phyloP scores from a whole-genome alignment of 2,113 vertebrate genomes.

The Chaetodon auriga region DNA sequence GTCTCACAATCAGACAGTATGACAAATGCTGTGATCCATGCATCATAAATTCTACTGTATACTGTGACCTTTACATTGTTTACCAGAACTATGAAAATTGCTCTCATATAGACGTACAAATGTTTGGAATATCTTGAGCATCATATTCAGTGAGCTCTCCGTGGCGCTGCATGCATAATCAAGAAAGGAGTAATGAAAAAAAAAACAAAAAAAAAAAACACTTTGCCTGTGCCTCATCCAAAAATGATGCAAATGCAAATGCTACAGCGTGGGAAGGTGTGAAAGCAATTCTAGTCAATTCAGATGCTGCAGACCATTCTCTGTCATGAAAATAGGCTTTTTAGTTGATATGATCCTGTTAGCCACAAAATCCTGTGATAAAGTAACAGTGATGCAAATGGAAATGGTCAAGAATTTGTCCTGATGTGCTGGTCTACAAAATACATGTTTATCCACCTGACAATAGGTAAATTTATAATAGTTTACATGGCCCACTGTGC shows the following conservation, averaged over 20 bases:
- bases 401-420: slow-evolving; percentile 42
- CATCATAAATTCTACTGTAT: not conserved
- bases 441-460: slow-evolving; percentile 23
- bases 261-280: slow-evolving; percentile 68
- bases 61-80: slow-evolving; percentile 33
- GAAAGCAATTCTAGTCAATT: slow-evolving; percentile 68
- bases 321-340: slow-evolving; percentile 55
- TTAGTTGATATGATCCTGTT: slow-evolving; percentile 61
- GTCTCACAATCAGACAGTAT: not conserved
- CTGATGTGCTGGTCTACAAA: slow-evolving; percentile 10
- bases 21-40: slow-evolving; percentile 13
- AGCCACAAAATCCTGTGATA: slow-evolving; percentile 34
- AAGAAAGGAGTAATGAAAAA: slow-evolving; percentile 37
- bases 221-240: slow-evolving; percentile 56
- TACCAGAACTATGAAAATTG: not conserved
- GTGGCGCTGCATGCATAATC: slow-evolving; percentile 53
- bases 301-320: slow-evolving; percentile 53
- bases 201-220: slow-evolving; percentile 7
- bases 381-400: slow-evolving; percentile 45
- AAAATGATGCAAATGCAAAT: slow-evolving; percentile 64
- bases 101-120: slow-evolving; percentile 18
- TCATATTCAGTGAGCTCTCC: slow-evolving; percentile 45
- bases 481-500: not conserved
- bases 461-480: slow-evolving; percentile 5
- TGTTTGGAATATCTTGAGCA: slow-evolving; percentile 28